Evolutionary conservation across 2,888 invertebrate species (phyloP), one percentile per base, ranked within the genome.

Genomic region (Spodoptera exigua): DNA sequence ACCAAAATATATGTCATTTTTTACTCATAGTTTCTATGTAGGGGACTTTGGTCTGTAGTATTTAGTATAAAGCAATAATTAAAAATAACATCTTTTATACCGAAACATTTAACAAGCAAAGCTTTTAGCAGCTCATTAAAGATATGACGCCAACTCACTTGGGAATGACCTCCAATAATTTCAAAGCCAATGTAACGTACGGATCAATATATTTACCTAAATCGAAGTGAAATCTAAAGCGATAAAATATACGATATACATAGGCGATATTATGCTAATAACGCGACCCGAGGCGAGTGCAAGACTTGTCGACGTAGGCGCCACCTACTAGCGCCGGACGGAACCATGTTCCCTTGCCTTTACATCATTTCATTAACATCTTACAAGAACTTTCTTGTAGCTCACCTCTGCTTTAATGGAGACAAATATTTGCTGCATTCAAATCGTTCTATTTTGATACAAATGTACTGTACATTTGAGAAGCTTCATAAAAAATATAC

Each of bases 291-390:
- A 74, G 56, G 64, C 67, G 64, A 74, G 78, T 55, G 72, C 76
- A 59, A 61, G 56, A 60, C 69, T 58, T 61, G 73, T 79, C 76
- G 72, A 74, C 74, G 81, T 81, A 80, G 85, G 86, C 86, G 86
- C 85, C 86, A 85, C 83, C 87, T 85, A 83, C 87, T 87, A 85
- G 86, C 86, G 80, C 80, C 68, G 71, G 63, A 76, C 80, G 76
- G 67, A 78, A 72, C 80, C 82, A 56, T 82, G 82, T 82, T 70
- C 74, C 73, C 63, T 60, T 57, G 69, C 67, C 74, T 79, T 80
- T 79, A 84, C 83, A 83, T 79, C 76, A 81, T 80, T 83, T 78
- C 81, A 84, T 85, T 85, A 83, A 67, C 83, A 82, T 83, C 78
- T 84, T 79, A 85, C 80, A 81, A 68, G 79, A 67, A 70, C 78